Evolutionary conservation across 2,888 invertebrate species (phyloP).

Genomic region (Sarcophaga carnaria): DNA sequence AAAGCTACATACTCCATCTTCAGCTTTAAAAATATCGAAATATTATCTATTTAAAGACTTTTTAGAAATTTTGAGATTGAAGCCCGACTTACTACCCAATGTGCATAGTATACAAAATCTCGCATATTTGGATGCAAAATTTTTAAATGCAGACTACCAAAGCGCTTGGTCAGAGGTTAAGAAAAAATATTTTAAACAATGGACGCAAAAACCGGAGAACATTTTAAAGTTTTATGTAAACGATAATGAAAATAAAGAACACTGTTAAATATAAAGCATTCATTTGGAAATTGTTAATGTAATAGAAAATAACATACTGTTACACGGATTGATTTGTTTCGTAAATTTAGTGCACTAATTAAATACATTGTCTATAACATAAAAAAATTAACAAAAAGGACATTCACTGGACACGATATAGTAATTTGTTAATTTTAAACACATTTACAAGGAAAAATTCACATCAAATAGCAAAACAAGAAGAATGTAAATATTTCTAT

Average conservation of each 20-base stretch:
- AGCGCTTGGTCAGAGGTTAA: constrained; percentile 82
- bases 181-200: constrained; percentile 83
- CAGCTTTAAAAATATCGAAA: constrained; percentile 84
- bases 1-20: constrained; percentile 78
- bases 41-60: constrained; percentile 83
- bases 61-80: constrained; percentile 79
- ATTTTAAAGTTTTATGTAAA: constrained; percentile 69
- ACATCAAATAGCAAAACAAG: too few relatives aligned
- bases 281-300: too few relatives aligned
- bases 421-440: too few relatives aligned
- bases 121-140: constrained; percentile 75
- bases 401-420: too few relatives aligned
- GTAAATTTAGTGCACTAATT: too few relatives aligned
- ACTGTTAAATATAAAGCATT: too few relatives aligned
- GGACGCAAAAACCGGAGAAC: constrained; percentile 83
- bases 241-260: constrained; percentile 20
- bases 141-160: constrained; percentile 76
- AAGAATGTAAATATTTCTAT: too few relatives aligned
- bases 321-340: too few relatives aligned
- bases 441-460: too few relatives aligned
- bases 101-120: constrained; percentile 57
- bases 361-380: too few relatives aligned
- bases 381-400: too few relatives aligned
- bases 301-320: too few relatives aligned
- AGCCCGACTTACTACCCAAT: constrained; percentile 72